A percentile compares a stretch with the other conserved stretches of the same genome.
These are phyloP conservation scores for Chiloscyllium plagiosum DNA, from an alignment of 2,113 vertebrate genomes.

Conservation along the genomic window DNA sequence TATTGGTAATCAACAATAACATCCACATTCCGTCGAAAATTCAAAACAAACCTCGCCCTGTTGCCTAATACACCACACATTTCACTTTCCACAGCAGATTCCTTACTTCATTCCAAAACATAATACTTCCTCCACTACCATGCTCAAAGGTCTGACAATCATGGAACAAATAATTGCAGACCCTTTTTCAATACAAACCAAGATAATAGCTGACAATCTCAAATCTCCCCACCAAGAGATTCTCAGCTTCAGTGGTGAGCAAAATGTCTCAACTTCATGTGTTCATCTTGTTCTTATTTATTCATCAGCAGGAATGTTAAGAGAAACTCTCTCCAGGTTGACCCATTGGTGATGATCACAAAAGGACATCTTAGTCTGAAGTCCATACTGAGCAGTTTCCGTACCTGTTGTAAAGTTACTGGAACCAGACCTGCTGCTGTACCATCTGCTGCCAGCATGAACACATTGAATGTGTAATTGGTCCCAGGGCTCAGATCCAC, in stretches of 20 bases:
- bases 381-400: not conserved
- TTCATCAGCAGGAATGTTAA: not conserved
- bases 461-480: not conserved
- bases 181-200: too few species aligned
- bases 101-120: not conserved
- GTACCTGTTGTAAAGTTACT: not conserved
- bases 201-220: too few species aligned
- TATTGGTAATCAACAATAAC: too few species aligned
- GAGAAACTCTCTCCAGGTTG: not conserved
- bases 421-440: not conserved
- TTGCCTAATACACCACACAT: not conserved
- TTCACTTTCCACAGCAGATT: not conserved
- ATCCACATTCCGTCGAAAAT: too few species aligned
- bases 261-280: not conserved
- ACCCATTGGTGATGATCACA: not conserved
- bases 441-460: not conserved
- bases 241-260: too few species aligned
- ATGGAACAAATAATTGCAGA: too few species aligned
- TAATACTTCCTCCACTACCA: not conserved
- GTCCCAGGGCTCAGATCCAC: conserved; percentile 38
- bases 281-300: not conserved
- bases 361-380: not conserved
- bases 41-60: too few species aligned
- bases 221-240: too few species aligned
- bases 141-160: too few species aligned